A percentile compares a stretch with the other conserved stretches of the same genome.
These are phyloP conservation scores for Ctenodactylus gundi DNA, from an alignment of 2,113 vertebrate species.

Conservation along the genomic window DNA sequence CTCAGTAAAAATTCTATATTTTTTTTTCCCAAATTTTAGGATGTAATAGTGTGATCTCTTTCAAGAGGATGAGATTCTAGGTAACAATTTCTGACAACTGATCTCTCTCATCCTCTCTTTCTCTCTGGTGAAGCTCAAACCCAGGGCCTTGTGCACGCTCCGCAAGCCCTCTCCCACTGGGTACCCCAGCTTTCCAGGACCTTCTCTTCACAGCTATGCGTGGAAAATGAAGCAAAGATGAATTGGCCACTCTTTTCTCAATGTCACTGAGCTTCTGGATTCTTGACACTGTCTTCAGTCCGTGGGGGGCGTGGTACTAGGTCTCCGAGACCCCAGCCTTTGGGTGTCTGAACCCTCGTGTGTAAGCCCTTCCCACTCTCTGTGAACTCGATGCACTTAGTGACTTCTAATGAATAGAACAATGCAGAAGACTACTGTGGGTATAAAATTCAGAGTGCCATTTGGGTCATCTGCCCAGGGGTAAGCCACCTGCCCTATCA, in stretches of 20 bases:
- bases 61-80: background rate
- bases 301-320: background rate
- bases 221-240: background rate
- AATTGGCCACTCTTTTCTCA: background rate
- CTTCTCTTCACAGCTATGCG: background rate
- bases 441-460: background rate
- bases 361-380: background rate
- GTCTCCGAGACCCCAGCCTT: background rate
- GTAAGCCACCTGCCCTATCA: background rate
- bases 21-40: background rate
- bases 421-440: background rate
- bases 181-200: background rate
- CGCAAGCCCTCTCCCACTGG: background rate
- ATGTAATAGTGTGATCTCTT: background rate
- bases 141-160: background rate
- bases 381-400: background rate
- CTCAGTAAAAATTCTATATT: background rate
- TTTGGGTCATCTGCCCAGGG: background rate
- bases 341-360: background rate
- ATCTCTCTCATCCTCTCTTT: too few species aligned
- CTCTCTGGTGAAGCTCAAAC: background rate
- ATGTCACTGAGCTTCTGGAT: background rate
- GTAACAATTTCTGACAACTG: conserved; percentile 14
- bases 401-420: background rate
- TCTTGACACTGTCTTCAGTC: background rate